Conservation (phyloP, 2,797 vertebrate genomes). For the Ficedula albicollis region DNA sequence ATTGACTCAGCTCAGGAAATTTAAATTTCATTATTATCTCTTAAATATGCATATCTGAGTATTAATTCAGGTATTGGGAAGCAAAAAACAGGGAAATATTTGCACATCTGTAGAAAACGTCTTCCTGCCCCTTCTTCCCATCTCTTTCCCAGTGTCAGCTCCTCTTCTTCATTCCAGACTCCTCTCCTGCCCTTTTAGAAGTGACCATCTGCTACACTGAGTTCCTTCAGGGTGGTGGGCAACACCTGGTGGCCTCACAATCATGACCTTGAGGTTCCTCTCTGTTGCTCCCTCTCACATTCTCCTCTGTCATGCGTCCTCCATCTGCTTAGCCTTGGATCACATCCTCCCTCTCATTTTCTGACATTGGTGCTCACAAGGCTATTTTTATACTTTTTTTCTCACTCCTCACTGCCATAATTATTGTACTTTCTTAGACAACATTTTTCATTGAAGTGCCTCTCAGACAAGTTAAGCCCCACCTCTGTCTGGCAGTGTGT, state of each 20-base stretch:
- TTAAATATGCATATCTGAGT: background rate
- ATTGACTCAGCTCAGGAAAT: background rate
- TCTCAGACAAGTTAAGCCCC: background rate
- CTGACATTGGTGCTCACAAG: background rate
- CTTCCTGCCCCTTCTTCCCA: fast-evolving
- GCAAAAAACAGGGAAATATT: background rate
- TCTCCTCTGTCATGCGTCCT: background rate
- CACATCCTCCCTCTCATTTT: background rate
- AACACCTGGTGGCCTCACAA: background rate
- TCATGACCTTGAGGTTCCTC: fast-evolving
- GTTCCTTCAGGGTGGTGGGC: background rate
- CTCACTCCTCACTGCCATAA: background rate
- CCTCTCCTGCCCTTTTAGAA: background rate
- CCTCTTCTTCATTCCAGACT: background rate
- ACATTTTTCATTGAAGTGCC: background rate
- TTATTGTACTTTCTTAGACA: background rate
- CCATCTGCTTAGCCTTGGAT: background rate
- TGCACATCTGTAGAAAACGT: background rate
- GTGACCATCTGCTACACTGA: no score
- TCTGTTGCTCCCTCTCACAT: background rate
- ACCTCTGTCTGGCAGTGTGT: background rate
- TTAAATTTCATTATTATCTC: background rate
- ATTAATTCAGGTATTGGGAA: background rate
- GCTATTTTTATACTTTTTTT: background rate
- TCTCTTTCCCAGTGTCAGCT: background rate